Evolutionary conservation across 2,113 vertebrate species (phyloP).

Genomic region (Petaurus breviceps): DNA sequence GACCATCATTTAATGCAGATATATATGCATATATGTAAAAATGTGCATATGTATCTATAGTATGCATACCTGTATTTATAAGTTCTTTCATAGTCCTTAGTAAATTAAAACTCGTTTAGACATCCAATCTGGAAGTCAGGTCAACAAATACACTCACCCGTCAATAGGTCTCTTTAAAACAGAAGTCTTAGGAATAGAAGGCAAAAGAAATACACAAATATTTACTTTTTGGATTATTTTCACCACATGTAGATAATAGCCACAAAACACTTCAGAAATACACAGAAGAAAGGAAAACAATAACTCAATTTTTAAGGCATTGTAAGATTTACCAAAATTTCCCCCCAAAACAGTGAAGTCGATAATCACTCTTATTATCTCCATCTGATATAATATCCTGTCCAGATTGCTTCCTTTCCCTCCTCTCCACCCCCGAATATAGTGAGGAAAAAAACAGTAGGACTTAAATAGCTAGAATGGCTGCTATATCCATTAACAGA

Average conservation of each 20-base stretch:
- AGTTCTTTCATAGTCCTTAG: not conserved
- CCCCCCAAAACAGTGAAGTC: not conserved
- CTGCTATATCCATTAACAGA: not conserved
- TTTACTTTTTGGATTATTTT: not conserved
- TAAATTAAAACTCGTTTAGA: not conserved
- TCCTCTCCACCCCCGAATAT: not conserved
- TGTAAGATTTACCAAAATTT: not conserved
- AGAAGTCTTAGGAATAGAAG: not conserved
- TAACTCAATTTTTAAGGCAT: not conserved
- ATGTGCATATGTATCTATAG: not conserved
- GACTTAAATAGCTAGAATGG: not conserved
- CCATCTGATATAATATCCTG: not conserved
- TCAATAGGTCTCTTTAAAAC: not conserved
- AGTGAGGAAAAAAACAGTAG: not conserved
- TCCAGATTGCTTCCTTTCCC: not conserved
- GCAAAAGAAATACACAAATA: not conserved
- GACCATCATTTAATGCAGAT: not conserved
- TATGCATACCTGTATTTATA: not conserved
- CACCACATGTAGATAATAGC: not conserved
- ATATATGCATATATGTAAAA: not conserved
- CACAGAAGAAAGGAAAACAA: not conserved
- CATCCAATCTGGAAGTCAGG: not conserved
- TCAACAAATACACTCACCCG: not conserved
- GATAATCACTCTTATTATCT: not conserved
- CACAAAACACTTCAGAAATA: not conserved